Percentiles rank a stretch among this genome's conserved stretches.
Conservation (phyloP, 64 coral and sea anemone genomes). For the Stylophora pistillata region DNA sequence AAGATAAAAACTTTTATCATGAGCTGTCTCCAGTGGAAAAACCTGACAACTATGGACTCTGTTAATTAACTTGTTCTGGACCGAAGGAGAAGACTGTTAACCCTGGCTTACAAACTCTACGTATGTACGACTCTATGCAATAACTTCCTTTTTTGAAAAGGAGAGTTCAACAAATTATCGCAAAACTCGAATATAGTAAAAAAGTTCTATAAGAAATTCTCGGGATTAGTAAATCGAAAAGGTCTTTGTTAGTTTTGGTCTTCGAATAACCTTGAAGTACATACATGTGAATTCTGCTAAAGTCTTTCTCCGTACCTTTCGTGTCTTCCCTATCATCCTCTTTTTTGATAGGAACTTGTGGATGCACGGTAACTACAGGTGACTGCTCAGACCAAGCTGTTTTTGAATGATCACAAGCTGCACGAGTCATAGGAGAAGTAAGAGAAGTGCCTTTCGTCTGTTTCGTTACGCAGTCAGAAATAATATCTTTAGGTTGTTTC, state of each 20-base stretch:
- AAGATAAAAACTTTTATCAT: no score
- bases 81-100: no score
- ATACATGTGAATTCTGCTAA: no score
- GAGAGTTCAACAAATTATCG: not conserved
- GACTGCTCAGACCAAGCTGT: conserved; percentile 25
- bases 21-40: no score
- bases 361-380: conserved; percentile 45
- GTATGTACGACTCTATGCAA: no score
- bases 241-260: no score
- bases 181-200: not conserved
- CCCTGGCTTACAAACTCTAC: no score
- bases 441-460: not conserved
- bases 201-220: not conserved
- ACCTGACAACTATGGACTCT: no score
- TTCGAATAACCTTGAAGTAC: no score
- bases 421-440: conserved; percentile 8
- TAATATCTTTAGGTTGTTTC: not conserved
- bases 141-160: no score
- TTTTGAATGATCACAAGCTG: not conserved
- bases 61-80: no score
- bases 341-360: conserved; percentile 37
- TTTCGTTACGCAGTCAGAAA: not conserved
- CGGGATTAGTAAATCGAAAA: no score
- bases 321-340: not conserved
- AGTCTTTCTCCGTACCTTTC: not conserved